Evolutionary conservation across 2,113 vertebrate species (phyloP).

Genomic region (Turdus rufiventris): DNA sequence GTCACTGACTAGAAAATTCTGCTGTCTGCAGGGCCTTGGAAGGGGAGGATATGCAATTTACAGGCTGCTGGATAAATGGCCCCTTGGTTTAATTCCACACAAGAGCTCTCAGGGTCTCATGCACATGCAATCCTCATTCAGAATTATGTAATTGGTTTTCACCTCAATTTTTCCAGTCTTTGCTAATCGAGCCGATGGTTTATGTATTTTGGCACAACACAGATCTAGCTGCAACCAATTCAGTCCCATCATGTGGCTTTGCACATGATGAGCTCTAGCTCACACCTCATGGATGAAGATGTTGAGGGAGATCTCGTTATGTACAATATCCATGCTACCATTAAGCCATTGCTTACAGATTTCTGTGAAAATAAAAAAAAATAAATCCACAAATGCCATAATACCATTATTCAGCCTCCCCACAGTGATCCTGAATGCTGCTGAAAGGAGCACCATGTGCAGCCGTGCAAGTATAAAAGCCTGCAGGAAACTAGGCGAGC

Average conservation of each 20-base stretch:
- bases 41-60: background rate
- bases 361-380: background rate
- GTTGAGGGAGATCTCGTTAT: background rate
- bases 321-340: background rate
- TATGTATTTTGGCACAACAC: background rate
- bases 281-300: background rate
- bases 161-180: background rate
- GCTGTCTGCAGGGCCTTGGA: background rate
- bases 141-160: background rate
- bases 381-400: background rate
- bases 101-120: background rate
- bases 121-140: background rate
- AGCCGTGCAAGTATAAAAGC: background rate
- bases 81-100: background rate
- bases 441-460: background rate
- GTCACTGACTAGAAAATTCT: background rate
- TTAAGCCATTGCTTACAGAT: background rate
- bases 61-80: background rate
- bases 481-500: background rate
- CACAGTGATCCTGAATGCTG: background rate
- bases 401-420: slow-evolving; percentile 1
- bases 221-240: background rate
- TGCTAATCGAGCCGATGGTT: background rate
- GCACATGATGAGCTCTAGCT: background rate
- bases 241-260: background rate